Evolutionary conservation across 2,797 vertebrate genomes (phyloP).

Genomic region (Pseudomugil tenellus): DNA sequence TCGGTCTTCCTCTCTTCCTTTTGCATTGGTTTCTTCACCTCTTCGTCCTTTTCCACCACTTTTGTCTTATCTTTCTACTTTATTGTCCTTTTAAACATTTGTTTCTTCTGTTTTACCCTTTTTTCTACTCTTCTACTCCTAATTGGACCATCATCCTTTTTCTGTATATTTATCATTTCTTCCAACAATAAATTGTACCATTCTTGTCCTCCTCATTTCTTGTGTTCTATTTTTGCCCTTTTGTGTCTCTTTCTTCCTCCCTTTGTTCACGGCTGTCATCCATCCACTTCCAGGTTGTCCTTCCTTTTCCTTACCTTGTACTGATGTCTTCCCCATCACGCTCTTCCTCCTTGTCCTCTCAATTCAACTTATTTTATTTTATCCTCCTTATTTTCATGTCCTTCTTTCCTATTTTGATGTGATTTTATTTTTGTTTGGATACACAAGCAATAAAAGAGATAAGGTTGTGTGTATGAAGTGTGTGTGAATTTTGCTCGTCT

Average conservation of each 20-base stretch:
- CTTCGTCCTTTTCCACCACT: constrained; percentile 4
- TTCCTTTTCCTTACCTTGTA: neutral
- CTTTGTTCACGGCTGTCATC: neutral
- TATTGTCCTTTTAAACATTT: neutral
- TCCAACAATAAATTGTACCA: neutral
- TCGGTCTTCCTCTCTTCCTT: neutral
- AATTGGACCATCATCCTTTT: neutral
- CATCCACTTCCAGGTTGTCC: neutral
- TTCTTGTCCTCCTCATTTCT: neutral
- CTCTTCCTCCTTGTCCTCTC: neutral
- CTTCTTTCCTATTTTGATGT: neutral
- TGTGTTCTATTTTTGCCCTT: neutral
- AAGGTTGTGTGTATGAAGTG: constrained; percentile 17
- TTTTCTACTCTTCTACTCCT: neutral
- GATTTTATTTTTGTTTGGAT: constrained; percentile 5
- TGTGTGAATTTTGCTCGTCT: constrained; percentile 33
- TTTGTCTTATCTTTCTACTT: neutral
- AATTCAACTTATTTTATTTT: too few species aligned
- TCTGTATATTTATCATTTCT: neutral
- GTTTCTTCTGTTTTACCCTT: neutral
- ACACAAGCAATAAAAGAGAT: constrained; percentile 3
- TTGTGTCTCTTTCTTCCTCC: neutral
- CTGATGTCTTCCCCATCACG: neutral
- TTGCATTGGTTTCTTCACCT: neutral
- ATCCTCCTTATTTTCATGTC: neutral